These are phyloP conservation scores for Lithophane socia DNA, from an alignment of 2,888 invertebrate species.

Conservation along the genomic window DNA sequence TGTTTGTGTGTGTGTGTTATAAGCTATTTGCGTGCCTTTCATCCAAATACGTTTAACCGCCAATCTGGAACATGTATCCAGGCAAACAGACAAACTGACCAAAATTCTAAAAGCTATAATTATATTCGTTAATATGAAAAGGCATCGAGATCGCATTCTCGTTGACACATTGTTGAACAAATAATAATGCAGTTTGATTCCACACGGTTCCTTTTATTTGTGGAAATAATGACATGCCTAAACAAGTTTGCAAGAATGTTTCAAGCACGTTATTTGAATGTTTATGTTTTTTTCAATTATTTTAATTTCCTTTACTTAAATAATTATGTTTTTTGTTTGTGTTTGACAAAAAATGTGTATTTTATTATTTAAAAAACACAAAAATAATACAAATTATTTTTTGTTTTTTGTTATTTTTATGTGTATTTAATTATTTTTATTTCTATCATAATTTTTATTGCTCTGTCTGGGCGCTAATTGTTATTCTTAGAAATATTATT, in stretches of 20 bases:
- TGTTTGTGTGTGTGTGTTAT: too few species aligned
- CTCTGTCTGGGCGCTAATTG: neutral
- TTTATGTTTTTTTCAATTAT: neutral
- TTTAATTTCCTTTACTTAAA: too few species aligned
- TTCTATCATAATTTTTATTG: neutral
- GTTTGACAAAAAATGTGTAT: neutral
- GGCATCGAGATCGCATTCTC: too few species aligned
- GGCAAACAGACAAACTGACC: too few species aligned
- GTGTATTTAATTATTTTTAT: neutral
- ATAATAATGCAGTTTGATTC: neutral
- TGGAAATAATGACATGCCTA: slow-evolving; percentile 9
- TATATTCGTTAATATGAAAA: too few species aligned
- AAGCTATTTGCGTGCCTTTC: too few species aligned
- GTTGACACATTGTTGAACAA: neutral
- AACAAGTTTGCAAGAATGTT: neutral
- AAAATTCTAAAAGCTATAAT: too few species aligned
- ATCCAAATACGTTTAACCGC: too few species aligned
- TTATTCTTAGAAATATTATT: neutral
- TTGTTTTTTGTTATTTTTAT: neutral
- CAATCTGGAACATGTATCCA: too few species aligned
- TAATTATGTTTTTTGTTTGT: neutral
- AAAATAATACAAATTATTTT: too few species aligned
- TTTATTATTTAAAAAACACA: neutral
- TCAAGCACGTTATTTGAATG: neutral
- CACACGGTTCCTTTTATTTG: neutral